phyloP scores from a whole-genome alignment of 2,113 vertebrate species.

The Takifugu flavidus region DNA sequence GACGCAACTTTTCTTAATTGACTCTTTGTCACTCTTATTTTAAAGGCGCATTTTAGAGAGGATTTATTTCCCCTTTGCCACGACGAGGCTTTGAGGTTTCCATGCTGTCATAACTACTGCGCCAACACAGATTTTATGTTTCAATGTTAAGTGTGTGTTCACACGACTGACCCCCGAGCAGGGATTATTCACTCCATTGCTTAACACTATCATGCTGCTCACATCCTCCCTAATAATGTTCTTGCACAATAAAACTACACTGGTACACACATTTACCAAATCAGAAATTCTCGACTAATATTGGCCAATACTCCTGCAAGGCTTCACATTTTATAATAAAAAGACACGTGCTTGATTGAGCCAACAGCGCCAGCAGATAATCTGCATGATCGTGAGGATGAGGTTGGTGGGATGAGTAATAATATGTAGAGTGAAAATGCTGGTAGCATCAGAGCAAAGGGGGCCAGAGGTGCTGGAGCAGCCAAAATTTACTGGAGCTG shows the following conservation, averaged over 20 bases:
- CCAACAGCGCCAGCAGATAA: no score
- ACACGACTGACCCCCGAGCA: slow-evolving; percentile 1
- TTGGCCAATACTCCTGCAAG: no score
- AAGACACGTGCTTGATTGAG: no score
- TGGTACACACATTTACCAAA: background rate
- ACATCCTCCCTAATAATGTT: background rate
- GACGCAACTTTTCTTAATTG: slow-evolving; percentile 14
- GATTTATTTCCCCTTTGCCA: slow-evolving; percentile 20
- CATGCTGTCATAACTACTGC: slow-evolving; percentile 9
- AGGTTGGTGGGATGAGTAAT: no score
- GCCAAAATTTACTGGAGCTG: no score
- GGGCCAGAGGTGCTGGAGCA: background rate
- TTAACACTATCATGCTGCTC: background rate
- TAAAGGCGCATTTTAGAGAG: background rate
- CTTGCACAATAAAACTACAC: background rate
- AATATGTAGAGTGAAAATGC: no score
- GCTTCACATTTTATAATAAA: no score
- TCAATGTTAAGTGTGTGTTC: background rate
- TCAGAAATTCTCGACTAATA: no score
- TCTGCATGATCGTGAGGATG: no score
- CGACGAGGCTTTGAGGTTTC: slow-evolving; percentile 6
- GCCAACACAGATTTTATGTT: slow-evolving; percentile 13
- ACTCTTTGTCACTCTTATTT: background rate
- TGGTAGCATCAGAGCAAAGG: no score
- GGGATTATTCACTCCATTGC: slow-evolving; percentile 8